Evolutionary conservation across 2,888 invertebrate species (phyloP), one percentile per base, ranked within the genome.

Genomic region (Pterostichus niger): DNA sequence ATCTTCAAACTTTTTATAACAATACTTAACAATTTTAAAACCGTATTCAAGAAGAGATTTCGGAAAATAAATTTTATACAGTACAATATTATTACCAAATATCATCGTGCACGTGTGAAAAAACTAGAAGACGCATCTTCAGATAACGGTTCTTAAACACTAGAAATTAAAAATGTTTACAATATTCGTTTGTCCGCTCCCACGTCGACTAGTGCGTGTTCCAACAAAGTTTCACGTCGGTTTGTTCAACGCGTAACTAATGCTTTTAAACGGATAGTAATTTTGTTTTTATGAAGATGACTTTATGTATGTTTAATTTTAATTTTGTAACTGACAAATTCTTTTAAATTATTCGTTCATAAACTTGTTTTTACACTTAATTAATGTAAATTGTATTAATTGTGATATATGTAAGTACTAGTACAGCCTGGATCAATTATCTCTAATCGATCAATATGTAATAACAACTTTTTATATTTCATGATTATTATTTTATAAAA

Each of bases 271-370:
- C 52, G 49, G 56, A 76, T 6, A 24, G 76, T 17, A 31, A 35
- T 76, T 76, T 76, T 35, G 17, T 76, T 76, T 76, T 76, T 76
- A 52, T 52, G 31, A 49, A 24, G 75, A 75, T 46, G 49, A 52
- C 31, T 75, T 10, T 75, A 52, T 46, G 31, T 52, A 24, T 24
- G 24, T 3, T 24, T 24, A 24, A 24, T 24, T 24, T 24, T 24
- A 24, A 24, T 24, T 3, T 1, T 24, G 24, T 1, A 24, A 24
- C 1, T 24, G 24, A 24, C 24, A 24, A 24, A 24, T 24, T 24
- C 24, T 24, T 24, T 24, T 24, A 24, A 24, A 24, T 24, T 24
- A 24, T 24, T 24, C 24, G 3, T 24, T 3, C 1, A 3, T 24
- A 24, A 24, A 24, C 24, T 1, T 24, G 24, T 24, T 3, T 24